Conservation (phyloP, 2,113 vertebrate species). For the Aplodontia rufa region DNA sequence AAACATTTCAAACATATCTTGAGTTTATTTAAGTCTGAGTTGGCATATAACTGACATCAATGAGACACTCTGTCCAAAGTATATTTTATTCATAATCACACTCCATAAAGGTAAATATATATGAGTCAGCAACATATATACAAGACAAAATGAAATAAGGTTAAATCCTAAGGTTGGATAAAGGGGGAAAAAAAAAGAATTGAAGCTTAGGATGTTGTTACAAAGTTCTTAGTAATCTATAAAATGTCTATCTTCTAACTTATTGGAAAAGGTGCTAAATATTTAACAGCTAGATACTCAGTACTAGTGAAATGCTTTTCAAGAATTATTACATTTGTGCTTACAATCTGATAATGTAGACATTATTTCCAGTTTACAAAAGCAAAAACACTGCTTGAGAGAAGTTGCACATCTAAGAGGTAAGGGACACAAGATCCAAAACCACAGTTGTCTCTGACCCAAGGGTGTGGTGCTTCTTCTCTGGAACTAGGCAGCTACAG, state of each 20-base stretch:
- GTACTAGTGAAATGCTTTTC: not conserved
- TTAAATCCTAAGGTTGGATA: not conserved
- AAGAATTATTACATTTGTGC: not conserved
- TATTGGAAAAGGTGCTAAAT: not conserved
- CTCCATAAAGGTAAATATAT: not conserved
- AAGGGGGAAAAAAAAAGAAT: not conserved
- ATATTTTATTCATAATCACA: not conserved
- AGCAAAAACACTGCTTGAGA: not conserved
- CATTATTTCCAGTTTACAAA: not conserved
- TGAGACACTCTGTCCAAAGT: not conserved
- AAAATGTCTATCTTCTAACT: not conserved
- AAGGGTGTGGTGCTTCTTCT: not conserved
- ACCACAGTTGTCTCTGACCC: not conserved
- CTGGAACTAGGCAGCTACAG: not conserved
- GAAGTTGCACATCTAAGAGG: not conserved
- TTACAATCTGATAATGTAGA: not conserved
- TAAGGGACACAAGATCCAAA: not conserved
- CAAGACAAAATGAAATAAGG: not conserved
- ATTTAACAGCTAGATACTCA: fast-evolving
- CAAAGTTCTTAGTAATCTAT: not conserved
- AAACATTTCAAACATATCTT: not conserved
- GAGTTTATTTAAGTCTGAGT: not conserved
- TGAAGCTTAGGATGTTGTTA: not conserved
- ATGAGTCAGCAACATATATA: not conserved
- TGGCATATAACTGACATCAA: not conserved